Base-by-base conservation (phyloP, 2,888 invertebrate species). In the Tillus elongatus region DNA sequence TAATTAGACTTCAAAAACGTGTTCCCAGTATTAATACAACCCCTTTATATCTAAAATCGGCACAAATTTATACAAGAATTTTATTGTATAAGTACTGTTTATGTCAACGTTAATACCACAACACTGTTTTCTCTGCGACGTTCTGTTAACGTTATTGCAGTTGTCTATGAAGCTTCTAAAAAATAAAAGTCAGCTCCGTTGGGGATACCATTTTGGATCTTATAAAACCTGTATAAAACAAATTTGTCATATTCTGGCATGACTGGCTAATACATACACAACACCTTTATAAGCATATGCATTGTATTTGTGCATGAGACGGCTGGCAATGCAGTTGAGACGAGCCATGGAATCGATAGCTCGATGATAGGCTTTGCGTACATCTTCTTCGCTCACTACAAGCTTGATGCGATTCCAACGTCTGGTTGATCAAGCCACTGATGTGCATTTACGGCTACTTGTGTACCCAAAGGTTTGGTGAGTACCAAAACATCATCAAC, bases 231-330 rank as follows among this genome's bases (percentile, higher is more conserved):
- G n/a, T n/a, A n/a, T n/a, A n/a, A n/a, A n/a, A n/a, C n/a, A n/a
- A n/a, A n/a, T n/a, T n/a, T n/a, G n/a, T n/a, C n/a, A n/a, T n/a
- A n/a, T n/a, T n/a, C n/a, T n/a, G n/a, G n/a, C n/a, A n/a, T n/a
- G n/a, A n/a, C n/a, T n/a, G n/a, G n/a, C n/a, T n/a, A n/a, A n/a
- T n/a, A n/a, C 83, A 66, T 89, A 89, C 4, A 88, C 87, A 3
- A 89, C 81, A 62, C 89, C 88, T 32, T 88, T 89, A 8, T 87
- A 85, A n/a, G 86, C 88, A 61, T 89, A 88, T 11, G 87, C 87
- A 62, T 85, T 85, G 63, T 88, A 88, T 66, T 88, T 87, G 65
- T 85, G 85, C 89, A 90, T 90, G 44, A 89, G 68, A 31, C 82
- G 71, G 29, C 88, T 85, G 42, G 86, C 87, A 50, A 80, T 79